Percentiles rank a stretch among this genome's conserved stretches.
Evolutionary conservation across 1,140 invertebrate species (phyloP).

Genomic region (Copidosoma floridanum): DNA sequence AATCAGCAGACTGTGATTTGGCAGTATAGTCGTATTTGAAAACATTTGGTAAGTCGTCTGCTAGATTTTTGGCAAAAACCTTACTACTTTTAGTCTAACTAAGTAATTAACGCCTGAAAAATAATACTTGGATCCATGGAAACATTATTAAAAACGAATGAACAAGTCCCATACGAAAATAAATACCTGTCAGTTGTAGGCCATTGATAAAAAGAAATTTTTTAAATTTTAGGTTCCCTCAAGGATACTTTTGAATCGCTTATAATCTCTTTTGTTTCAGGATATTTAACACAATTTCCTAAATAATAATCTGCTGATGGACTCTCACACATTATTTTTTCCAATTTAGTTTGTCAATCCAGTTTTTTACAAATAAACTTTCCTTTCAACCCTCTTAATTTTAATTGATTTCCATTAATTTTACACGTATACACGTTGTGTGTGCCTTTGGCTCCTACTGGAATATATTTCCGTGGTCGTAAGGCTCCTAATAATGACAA

Average conservation of each 20-base stretch:
- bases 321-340: background rate
- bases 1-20: background rate
- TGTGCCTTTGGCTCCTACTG: background rate
- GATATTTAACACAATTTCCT: background rate
- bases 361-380: background rate
- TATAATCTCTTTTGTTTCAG: background rate
- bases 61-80: background rate
- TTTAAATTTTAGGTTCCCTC: background rate
- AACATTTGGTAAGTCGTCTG: background rate
- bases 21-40: background rate
- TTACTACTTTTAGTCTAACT: background rate
- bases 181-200: background rate
- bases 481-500: background rate
- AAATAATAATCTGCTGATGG: background rate
- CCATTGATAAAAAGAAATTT: conserved; percentile 1
- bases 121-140: no score
- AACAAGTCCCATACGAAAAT: no score
- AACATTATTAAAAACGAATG: no score
- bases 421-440: background rate
- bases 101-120: background rate
- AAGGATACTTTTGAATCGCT: background rate
- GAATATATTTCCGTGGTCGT: background rate
- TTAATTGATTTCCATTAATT: background rate
- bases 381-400: background rate
- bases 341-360: background rate